These are phyloP conservation scores for Tribolium freemani DNA, from an alignment of 2,888 invertebrate species.

Conservation along the genomic window DNA sequence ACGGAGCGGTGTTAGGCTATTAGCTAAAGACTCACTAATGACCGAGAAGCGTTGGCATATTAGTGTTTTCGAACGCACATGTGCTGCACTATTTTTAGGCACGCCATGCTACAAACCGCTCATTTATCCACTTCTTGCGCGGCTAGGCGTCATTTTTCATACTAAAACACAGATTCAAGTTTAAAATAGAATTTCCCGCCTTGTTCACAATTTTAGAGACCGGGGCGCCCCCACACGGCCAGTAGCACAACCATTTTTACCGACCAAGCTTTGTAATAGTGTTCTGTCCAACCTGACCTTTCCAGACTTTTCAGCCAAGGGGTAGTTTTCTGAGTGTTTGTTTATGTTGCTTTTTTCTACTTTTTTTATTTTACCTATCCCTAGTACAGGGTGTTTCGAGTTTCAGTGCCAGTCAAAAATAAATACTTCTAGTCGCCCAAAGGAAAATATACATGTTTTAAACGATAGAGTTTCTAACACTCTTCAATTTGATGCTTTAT, in stretches of 20 bases:
- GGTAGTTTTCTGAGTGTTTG: too few species aligned
- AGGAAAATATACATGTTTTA: too few species aligned
- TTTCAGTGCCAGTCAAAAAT: too few species aligned
- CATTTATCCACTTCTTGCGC: constrained; percentile 42
- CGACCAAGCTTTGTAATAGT: background rate
- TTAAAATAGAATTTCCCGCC: background rate
- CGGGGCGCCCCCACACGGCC: background rate
- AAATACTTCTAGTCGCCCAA: too few species aligned
- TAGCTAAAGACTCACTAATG: constrained; percentile 65
- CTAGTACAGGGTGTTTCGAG: too few species aligned
- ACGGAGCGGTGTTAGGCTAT: constrained; percentile 67
- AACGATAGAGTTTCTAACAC: too few species aligned
- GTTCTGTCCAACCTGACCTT: too few species aligned
- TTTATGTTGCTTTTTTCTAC: too few species aligned
- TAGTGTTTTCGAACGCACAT: constrained; percentile 57
- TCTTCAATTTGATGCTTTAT: too few species aligned
- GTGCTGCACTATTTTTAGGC: constrained; percentile 55
- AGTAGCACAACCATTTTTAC: background rate
- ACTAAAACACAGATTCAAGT: constrained; percentile 10
- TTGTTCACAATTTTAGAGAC: background rate
- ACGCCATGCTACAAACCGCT: constrained; percentile 55
- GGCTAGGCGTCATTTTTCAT: constrained; percentile 51
- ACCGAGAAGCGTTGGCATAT: constrained; percentile 62
- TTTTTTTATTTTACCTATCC: too few species aligned
- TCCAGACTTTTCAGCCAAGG: too few species aligned